Percentiles rank a stretch among this genome's conserved stretches.
Conservation (phyloP, 1,140 invertebrate species). For the Pygmarrhopalites habei region DNA sequence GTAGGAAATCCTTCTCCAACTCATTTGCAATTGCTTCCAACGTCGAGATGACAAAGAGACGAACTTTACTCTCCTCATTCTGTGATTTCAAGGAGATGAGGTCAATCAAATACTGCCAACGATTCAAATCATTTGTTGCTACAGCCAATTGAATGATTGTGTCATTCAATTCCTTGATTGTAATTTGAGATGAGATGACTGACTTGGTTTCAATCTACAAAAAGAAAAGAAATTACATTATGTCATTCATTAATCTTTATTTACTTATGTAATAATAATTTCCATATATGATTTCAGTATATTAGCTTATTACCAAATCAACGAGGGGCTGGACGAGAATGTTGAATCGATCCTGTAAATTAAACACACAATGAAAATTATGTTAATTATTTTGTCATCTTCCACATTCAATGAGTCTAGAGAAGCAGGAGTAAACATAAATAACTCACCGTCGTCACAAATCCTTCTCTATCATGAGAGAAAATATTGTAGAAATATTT, state of each 20-base stretch:
- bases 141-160: conserved; percentile 34
- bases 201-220: conserved; percentile 33
- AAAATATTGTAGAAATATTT: conserved; percentile 39
- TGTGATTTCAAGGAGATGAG: conserved; percentile 29
- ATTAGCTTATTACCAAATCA: conserved; percentile 32
- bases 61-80: conserved; percentile 39
- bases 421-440: too few relatives aligned
- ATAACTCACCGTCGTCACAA: conserved; percentile 35
- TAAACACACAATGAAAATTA: too few relatives aligned
- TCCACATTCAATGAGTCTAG: too few relatives aligned
- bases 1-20: conserved; percentile 70
- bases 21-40: conserved; percentile 65
- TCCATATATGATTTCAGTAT: background rate
- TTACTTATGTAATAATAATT: background rate
- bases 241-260: background rate
- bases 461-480: conserved; percentile 37
- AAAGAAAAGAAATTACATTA: background rate
- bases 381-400: too few relatives aligned
- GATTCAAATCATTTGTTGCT: conserved; percentile 36
- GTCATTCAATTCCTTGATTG: conserved; percentile 23
- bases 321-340: conserved; percentile 29
- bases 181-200: conserved; percentile 24
- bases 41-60: conserved; percentile 53
- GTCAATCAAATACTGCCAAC: conserved; percentile 39
- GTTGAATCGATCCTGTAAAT: too few relatives aligned